These are phyloP conservation scores for Nasonia longicornis DNA, from an alignment of 1,140 invertebrate genomes.

Conservation along the genomic window DNA sequence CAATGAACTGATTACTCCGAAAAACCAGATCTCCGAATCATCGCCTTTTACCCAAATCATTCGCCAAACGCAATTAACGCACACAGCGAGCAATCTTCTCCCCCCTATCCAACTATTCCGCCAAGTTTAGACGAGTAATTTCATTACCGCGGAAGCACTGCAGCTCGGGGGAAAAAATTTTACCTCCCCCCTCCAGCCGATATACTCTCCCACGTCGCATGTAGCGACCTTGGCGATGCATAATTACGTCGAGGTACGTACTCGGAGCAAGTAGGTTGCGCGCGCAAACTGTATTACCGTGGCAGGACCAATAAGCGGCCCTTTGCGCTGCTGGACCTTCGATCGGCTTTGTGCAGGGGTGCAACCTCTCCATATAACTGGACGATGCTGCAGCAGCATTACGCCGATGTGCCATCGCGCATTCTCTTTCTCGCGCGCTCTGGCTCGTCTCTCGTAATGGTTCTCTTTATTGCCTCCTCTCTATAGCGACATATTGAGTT, in stretches of 20 bases:
- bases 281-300: slow-evolving; percentile 60
- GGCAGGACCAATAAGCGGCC: slow-evolving; percentile 54
- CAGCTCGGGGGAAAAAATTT: background rate
- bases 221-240: slow-evolving; percentile 45
- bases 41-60: background rate
- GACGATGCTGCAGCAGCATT: slow-evolving; percentile 30
- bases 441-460: background rate
- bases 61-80: background rate
- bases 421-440: background rate
- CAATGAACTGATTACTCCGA: too few relatives aligned
- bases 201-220: background rate
- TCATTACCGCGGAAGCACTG: background rate
- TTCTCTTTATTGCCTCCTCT: background rate
- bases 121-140: background rate
- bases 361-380: too few relatives aligned
- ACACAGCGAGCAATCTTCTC: background rate
- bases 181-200: background rate
- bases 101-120: background rate
- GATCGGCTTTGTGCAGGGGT: slow-evolving; percentile 51
- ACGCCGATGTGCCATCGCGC: slow-evolving; percentile 40
- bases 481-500: background rate
- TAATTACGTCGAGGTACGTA: slow-evolving; percentile 46
- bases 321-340: slow-evolving; percentile 53
- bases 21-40: too few relatives aligned
- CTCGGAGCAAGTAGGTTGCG: slow-evolving; percentile 14